These are phyloP conservation scores for Leiothrix lutea DNA, from an alignment of 2,113 vertebrate species.

Conservation along the genomic window DNA sequence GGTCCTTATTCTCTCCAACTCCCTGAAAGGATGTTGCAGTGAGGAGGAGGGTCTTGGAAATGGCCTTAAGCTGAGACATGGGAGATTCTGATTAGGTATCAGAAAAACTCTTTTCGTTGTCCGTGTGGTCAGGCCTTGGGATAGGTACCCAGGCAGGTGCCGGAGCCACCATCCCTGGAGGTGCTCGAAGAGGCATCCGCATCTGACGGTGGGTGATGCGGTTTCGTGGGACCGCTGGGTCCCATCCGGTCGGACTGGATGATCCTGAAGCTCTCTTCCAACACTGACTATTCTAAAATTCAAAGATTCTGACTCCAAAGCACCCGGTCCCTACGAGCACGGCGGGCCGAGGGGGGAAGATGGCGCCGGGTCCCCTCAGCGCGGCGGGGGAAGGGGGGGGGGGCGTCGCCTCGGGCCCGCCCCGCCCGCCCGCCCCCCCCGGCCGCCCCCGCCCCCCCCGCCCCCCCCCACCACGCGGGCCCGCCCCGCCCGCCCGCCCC, in stretches of 20 bases:
- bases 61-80: neutral
- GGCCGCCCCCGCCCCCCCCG: no score
- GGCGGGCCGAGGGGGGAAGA: fast-evolving
- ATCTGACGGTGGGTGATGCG: neutral
- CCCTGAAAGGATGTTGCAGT: neutral
- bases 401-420: neutral
- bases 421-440: neutral
- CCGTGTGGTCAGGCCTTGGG: neutral
- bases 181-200: fast-evolving
- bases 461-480: no score
- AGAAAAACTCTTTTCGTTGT: neutral
- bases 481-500: no score
- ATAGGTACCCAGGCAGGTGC: neutral
- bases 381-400: no score
- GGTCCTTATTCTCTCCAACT: neutral
- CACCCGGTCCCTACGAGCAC: fast-evolving
- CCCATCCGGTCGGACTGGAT: neutral
- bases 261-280: no score
- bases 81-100: neutral
- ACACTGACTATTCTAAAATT: fast-evolving
- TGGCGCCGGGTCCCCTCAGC: neutral
- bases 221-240: neutral
- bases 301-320: fast-evolving
- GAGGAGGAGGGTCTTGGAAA: neutral
- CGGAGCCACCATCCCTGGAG: neutral